A percentile compares a stretch with the other conserved stretches of the same genome.
Conservation (phyloP, 2,113 vertebrate genomes). For the western clawed frog (Xenopus tropicalis) region DNA sequence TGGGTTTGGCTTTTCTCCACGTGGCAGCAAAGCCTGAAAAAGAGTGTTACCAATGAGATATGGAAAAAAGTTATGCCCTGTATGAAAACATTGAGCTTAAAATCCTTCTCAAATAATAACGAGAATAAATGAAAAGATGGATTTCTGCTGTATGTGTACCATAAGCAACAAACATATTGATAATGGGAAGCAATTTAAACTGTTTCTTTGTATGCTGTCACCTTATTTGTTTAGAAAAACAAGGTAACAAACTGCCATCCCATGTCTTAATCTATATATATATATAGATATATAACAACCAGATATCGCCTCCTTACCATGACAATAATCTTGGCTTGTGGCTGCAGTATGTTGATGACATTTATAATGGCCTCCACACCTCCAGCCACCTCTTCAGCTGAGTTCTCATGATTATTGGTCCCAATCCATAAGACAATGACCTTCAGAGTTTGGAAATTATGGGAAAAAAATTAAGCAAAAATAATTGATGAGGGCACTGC, state of each 20-base stretch:
- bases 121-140: no score
- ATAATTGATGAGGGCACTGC: no score
- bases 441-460: conserved; percentile 51
- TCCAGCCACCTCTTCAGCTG: conserved; percentile 89
- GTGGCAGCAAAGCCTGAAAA: conserved; percentile 83
- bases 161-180: no score
- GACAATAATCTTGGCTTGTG: conserved; percentile 89
- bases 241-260: no score
- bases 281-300: background rate
- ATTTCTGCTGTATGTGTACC: no score
- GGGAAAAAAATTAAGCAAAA: no score
- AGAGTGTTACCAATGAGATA: no score
- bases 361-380: conserved; percentile 86
- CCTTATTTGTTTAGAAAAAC: no score
- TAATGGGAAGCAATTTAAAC: no score
- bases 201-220: no score
- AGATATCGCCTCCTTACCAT: conserved; percentile 67
- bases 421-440: conserved; percentile 95
- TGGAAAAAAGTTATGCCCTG: background rate
- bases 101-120: no score
- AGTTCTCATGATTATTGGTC: conserved; percentile 92
- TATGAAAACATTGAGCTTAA: background rate
- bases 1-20: conserved; percentile 89
- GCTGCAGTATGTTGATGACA: conserved; percentile 79
- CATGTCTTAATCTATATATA: background rate